Percentiles rank a stretch among this genome's conserved stretches.
Conservation (phyloP, 2,113 vertebrate genomes). For the Fulmarus glacialis region DNA sequence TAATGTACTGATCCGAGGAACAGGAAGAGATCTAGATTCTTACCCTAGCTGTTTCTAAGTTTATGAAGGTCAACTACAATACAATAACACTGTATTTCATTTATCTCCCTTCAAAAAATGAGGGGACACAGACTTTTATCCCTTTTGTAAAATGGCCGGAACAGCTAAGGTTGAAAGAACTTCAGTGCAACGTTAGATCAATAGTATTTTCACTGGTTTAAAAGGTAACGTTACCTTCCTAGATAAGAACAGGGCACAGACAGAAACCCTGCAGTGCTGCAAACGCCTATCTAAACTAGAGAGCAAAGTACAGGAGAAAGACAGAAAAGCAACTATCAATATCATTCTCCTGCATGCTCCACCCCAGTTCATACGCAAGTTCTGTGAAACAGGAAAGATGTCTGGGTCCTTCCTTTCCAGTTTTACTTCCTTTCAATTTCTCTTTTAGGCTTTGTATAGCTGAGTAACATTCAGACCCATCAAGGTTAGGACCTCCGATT, state of each 20-base stretch:
- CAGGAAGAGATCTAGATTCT: neutral
- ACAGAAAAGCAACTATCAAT: neutral
- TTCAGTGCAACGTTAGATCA: neutral
- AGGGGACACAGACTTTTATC: neutral
- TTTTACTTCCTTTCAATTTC: neutral
- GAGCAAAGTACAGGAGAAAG: constrained; percentile 2
- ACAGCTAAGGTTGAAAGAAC: neutral
- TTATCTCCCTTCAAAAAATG: neutral
- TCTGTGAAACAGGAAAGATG: neutral
- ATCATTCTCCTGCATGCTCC: neutral
- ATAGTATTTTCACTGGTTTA: neutral
- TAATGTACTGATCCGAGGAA: neutral
- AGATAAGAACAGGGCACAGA: neutral
- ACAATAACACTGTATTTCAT: neutral
- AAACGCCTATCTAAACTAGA: neutral
- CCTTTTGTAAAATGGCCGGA: neutral
- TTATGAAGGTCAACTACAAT: neutral
- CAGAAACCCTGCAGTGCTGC: neutral
- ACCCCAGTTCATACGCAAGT: rapidly evolving
- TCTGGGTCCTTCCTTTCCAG: neutral
- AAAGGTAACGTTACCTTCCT: neutral
- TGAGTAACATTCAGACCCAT: neutral
- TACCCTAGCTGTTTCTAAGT: neutral
- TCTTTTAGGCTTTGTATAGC: neutral
- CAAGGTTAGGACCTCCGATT: neutral